A percentile compares a stretch with the other conserved stretches of the same genome.
These are phyloP conservation scores for Orius insidiosus DNA, from an alignment of 1,140 invertebrate genomes.

Conservation along the genomic window DNA sequence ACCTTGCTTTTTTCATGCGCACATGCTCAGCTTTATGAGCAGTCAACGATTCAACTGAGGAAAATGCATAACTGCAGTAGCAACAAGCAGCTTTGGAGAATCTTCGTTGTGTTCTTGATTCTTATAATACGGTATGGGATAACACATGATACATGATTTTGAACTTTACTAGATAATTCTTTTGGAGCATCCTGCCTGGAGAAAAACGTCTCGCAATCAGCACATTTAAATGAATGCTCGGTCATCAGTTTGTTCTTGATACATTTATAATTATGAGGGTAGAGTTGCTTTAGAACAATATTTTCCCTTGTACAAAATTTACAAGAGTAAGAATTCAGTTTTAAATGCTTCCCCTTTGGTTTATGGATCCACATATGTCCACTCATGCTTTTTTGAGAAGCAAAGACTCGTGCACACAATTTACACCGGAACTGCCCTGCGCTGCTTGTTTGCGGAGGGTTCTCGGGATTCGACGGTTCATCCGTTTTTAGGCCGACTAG, in stretches of 20 bases:
- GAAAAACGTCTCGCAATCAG: conserved; percentile 2
- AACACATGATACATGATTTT: conserved; percentile 4
- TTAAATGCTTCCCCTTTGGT: neutral
- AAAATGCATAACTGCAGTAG: conserved; percentile 4
- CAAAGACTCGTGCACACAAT: neutral
- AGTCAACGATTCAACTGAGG: conserved; percentile 3
- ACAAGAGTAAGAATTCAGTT: neutral
- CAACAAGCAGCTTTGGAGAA: neutral
- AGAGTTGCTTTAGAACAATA: neutral
- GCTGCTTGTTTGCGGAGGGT: neutral
- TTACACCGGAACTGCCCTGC: neutral
- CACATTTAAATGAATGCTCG: neutral
- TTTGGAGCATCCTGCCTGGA: conserved; percentile 1
- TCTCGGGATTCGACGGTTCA: no score
- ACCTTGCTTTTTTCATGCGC: neutral
- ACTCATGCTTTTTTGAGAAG: conserved; percentile 5
- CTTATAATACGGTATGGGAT: neutral
- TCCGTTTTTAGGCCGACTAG: neutral
- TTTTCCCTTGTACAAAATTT: conserved; percentile 5
- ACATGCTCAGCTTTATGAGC: conserved; percentile 3
- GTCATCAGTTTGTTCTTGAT: neutral
- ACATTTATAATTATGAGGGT: conserved; percentile 6
- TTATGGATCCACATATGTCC: conserved; percentile 3
- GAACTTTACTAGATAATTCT: conserved; percentile 4
- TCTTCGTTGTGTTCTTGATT: neutral